Evolutionary conservation across 2,888 invertebrate genomes (phyloP), one percentile per base, ranked within the genome.

Genomic region (Ophion slaviceki): DNA sequence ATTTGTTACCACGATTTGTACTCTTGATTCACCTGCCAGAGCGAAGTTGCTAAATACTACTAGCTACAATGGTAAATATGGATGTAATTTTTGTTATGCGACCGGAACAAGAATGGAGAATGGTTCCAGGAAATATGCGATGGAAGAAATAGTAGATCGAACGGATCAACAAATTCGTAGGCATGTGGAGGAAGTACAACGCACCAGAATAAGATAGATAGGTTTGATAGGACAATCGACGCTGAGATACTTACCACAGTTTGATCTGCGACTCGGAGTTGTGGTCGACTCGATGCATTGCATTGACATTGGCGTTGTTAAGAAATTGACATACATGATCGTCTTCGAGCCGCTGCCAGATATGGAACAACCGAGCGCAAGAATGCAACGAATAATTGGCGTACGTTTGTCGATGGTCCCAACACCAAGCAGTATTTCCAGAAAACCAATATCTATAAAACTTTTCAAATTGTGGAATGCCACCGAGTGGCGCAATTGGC

Each of bases 241-340:
- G 45, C 14, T 80, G 14, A 62, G 11, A 61, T 66, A 62, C 5
- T 20, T 81, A 2, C 81, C 67, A 17, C 11, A 59, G 66, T 85
- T 85, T 47, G 61, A 78, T 78, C 61, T 81, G 11, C 32, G 14
- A 8, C 61, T 24, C 8, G 81, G 85, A 47, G 47, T 81, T 20
- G 68, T 85, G 1, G 78, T 75, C 20, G 85, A 85, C 8, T 47
- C 53, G 20, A 82, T 82, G 85, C 85, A 82, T 62, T 70, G 66
- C 36, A 74, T 85, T 17, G 53, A 74, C 61, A 57, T 83, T n/a
- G 85, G 85, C 40, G 85, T 82, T 36, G 74, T 74, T 8, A 81
- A 85, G n/a, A 64, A 77, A 62, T 66, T 74, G 14, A 74, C 72
- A 1, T n/a, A 47, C 5, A 28, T 85, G 67, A 32, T 80, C 36